phyloP scores from a whole-genome alignment of 1,140 invertebrate genomes.

The Sipha flava region DNA sequence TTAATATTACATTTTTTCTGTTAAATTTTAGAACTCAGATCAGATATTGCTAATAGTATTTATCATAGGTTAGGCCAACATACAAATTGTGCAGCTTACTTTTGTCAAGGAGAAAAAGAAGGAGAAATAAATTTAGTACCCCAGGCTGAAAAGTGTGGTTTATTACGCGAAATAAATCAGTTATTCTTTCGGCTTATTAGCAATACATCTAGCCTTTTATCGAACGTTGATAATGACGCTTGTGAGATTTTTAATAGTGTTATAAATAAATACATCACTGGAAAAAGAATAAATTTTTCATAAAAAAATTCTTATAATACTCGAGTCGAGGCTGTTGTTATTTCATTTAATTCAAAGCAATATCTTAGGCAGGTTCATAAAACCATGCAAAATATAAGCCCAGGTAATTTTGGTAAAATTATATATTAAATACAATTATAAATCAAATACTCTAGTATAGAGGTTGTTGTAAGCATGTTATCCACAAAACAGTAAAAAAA shows the following conservation, averaged over 20 bases:
- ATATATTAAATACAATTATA: no score
- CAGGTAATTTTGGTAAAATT: no score
- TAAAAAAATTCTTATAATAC: neutral
- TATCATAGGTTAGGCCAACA: neutral
- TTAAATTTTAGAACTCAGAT: neutral
- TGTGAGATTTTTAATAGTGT: neutral
- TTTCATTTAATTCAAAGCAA: neutral
- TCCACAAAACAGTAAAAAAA: no score
- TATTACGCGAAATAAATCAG: neutral
- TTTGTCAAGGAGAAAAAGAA: neutral
- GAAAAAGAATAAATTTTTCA: neutral
- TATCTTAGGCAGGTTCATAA: neutral
- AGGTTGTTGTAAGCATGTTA: no score
- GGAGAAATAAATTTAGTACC: neutral
- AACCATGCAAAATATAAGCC: neutral
- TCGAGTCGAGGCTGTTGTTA: neutral
- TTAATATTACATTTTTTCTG: neutral
- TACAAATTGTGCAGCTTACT: neutral
- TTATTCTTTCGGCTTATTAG: neutral
- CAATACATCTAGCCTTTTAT: neutral
- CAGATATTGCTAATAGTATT: neutral
- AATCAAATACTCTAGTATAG: no score
- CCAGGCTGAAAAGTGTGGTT: neutral
- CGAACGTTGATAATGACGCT: neutral
- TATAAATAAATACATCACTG: neutral